Base-by-base conservation (phyloP, 2,113 vertebrate species). In the Crotalus tigris region DNA sequence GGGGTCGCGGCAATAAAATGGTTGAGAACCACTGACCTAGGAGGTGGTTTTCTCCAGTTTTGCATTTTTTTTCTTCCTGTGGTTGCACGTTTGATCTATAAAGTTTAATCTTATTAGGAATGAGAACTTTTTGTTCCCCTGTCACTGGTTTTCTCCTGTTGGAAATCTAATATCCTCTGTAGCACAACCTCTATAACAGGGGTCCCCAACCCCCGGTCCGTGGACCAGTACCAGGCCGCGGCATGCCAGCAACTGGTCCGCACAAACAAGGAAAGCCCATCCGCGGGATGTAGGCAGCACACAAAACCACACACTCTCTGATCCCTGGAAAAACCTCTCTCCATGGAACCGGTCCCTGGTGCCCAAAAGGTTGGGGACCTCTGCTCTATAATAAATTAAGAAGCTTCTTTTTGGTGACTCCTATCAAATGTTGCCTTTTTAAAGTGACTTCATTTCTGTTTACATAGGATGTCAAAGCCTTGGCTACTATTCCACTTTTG, bases 401-500 rank as follows among this genome's bases (percentile, higher is more conserved):
- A 6, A 24, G 1, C 10, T 29, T 75, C 13, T n/a, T 3, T 39
- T 87, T 1, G 85, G 44, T 51, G 39, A 39, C 39, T 90, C 46
- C 24, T 21, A 17, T 53, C 46, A 92, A 39, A 85, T 55, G 33
- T 13, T 23, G n/a, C 33, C 19, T 4, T 29, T 88, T 53, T 94
- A 93, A 46, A 26, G 51, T 44, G 54, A 93, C n/a, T 92, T 53
- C 90, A 91, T 44, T 64, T 90, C 33, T 55, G 89, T 9, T 91
- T 46, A 81, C 55, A 23, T 95, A 99, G 99, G 99, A 99, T 1
- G 99, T 99, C 87, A 99, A 99, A 97, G 99, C 99, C 90, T 98
- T 99, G 96, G 98, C 98, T 92, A 99, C 99, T 15, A 99, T 99
- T 93, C 99, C 99, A 0, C 98, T 99, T n/a, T 95, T 99, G 95